Conservation (phyloP, 2,113 vertebrate species). For the Chascanopsetta lugubris region DNA sequence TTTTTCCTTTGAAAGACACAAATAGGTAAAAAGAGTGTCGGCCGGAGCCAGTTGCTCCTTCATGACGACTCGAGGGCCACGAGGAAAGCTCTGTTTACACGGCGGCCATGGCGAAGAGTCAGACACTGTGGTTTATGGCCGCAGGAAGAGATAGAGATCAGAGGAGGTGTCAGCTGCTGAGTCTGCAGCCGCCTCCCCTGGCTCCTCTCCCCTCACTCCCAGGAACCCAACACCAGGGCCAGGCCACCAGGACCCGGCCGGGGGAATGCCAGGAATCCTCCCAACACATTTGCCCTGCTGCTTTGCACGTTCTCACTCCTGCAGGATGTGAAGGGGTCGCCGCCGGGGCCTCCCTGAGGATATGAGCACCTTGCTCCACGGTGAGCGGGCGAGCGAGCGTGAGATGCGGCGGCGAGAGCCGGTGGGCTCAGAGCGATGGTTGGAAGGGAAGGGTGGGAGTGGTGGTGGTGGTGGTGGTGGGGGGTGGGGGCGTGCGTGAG, state of each 20-base stretch:
- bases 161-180: conserved; percentile 80
- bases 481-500: conserved; percentile 57
- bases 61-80: conserved; percentile 20
- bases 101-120: conserved; percentile 60
- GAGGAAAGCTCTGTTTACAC: conserved; percentile 62
- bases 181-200: conserved; percentile 66
- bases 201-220: conserved; percentile 76
- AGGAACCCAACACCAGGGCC: conserved; percentile 78
- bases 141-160: conserved; percentile 76
- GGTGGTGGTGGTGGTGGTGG: too few relatives aligned
- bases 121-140: conserved; percentile 72
- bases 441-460: conserved; percentile 61
- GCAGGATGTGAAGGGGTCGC: conserved; percentile 66
- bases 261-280: conserved; percentile 79
- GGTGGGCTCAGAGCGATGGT: conserved; percentile 72
- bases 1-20: too few relatives aligned
- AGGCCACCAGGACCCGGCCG: conserved; percentile 65
- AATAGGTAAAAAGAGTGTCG: too few relatives aligned
- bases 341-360: conserved; percentile 51
- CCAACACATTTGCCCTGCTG: conserved; percentile 73
- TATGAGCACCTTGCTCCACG: conserved; percentile 61
- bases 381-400: conserved; percentile 29
- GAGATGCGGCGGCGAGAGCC: conserved; percentile 56
- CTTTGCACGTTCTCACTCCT: conserved; percentile 79
- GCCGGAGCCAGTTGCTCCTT: conserved; percentile 7